Percentiles rank a stretch among this genome's conserved stretches.
phyloP scores from a whole-genome alignment of 2,888 invertebrate genomes.

The Drosophila basisetae region DNA sequence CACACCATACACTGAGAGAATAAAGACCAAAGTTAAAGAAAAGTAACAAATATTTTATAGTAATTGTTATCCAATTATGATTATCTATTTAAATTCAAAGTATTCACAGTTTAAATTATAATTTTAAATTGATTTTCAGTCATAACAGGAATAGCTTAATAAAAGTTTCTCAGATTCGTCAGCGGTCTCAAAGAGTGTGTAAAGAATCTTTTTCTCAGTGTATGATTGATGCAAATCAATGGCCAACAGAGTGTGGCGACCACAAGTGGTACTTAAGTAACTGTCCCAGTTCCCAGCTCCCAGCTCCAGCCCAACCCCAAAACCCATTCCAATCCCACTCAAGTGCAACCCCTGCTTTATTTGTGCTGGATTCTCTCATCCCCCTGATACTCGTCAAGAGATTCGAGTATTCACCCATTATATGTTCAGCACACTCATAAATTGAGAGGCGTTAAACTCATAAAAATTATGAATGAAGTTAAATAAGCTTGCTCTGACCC shows the following conservation, averaged over 20 bases:
- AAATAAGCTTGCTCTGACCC: slow-evolving; percentile 70
- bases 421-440: slow-evolving; percentile 25
- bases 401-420: slow-evolving; percentile 51
- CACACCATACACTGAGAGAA: neutral
- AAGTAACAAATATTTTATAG: neutral
- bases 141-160: neutral
- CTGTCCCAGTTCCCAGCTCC: neutral
- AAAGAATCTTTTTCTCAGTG: neutral
- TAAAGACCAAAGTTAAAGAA: neutral
- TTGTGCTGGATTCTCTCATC: slow-evolving; percentile 29
- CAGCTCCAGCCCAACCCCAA: neutral
- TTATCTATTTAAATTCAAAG: neutral
- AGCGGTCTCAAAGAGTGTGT: neutral
- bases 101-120: neutral
- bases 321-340: neutral
- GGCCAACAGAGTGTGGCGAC: slow-evolving; percentile 31
- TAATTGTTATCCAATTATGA: neutral
- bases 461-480: slow-evolving; percentile 71
- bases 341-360: slow-evolving; percentile 37
- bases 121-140: neutral
- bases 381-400: slow-evolving; percentile 12
- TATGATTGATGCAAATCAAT: slow-evolving; percentile 1
- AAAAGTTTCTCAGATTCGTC: neutral
- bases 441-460: slow-evolving; percentile 44
- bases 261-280: slow-evolving; percentile 51